Evolutionary conservation across 2,113 vertebrate genomes (phyloP), one percentile per base, ranked within the genome.

Genomic region (Hucho hucho): DNA sequence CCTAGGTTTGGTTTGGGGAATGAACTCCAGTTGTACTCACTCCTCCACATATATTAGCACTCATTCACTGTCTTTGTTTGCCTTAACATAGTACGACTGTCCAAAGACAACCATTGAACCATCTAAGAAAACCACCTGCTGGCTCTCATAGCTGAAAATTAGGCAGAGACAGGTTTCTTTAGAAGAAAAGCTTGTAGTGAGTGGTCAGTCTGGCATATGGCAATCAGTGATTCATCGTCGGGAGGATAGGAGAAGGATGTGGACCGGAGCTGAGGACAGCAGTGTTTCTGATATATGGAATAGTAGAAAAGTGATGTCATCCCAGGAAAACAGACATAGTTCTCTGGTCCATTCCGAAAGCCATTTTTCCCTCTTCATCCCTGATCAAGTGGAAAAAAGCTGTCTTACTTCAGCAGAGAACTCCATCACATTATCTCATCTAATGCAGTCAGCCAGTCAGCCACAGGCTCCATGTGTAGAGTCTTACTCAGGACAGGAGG

Each of bases 281-380:
- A 75, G 77, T 74, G 72, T 83, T 88, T 90, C 87, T 91, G 89
- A 91, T 93, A 84, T 88, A 87, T 87, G 80, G 86, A 89, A 92
- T 88, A 89, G 87, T 86, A 89, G 89, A 84, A 89, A 81, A 80
- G 83, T 94, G 90, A 93, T 93, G 92, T 94, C 89, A 93, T 91
- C 90, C 80, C 84, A 87, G 68, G 86, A 78, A 89, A 92, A 92
- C 90, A 89, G 37, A 43, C 32, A 32, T 9, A 88, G 87, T 80
- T 87, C 78, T 90, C 80, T 84, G 87, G 85, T 83, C 75, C 75
- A 47, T 75, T 78, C 81, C 86, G 77, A 89, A 74, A 82, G 37
- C 37, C 37, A 43, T 43, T 43, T 11, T 43, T 3, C 70, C 69
- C 81, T 90, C 85, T 84, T 89, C 84, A 85, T 85, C 84, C 83